Base-by-base conservation (phyloP, 92 coral and sea anemone genomes). In the Epizoanthus scotinus region DNA sequence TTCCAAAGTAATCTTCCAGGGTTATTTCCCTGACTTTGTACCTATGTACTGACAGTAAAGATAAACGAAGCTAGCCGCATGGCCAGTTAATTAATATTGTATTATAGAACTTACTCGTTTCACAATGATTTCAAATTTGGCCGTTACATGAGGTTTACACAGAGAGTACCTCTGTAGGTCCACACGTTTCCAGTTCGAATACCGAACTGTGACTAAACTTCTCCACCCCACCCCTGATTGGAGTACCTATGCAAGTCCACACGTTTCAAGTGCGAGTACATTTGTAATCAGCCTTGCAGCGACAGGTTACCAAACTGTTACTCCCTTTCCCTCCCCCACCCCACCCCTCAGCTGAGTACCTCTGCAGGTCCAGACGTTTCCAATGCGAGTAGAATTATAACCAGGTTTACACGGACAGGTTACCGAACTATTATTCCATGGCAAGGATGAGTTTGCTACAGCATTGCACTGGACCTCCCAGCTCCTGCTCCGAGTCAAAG, bases 221-320 rank as follows among this genome's bases (percentile, higher is more conserved):
- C 52, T 12, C 21, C 20, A 67, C 49, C 2, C 20, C 19, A 13
- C 17, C 36, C 36, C 8, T 50, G 1, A 22, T 34, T 34, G 40
- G 28, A 5, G 70, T 28, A 71, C 78, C 78, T 71, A 63, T 53
- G 42, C 78, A 71, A 19, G 78, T 71, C 78, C 78, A 71, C 26
- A 49, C 29, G 40, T 52, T 52, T 52, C 63, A 63, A 71, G 78
- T 71, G 12, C 8, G 27, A 4, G 55, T 36, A 26, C 63, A 71
- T 19, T 59, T 26, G 17, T 52, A 71, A 3, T 63, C 78, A 4
- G 26, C 63, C 53, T 29, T 36, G 47, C 78, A 71, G 7, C 26
- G 63, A 71, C 78, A 71, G 55, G 31, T 19, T 3, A 15, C 14
- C 8, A 63, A 71, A 40, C 17, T 71, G 78, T 71, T 71, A 9